Base-by-base conservation (phyloP, 2,888 invertebrate species). In the Podotricha telesiphe region DNA sequence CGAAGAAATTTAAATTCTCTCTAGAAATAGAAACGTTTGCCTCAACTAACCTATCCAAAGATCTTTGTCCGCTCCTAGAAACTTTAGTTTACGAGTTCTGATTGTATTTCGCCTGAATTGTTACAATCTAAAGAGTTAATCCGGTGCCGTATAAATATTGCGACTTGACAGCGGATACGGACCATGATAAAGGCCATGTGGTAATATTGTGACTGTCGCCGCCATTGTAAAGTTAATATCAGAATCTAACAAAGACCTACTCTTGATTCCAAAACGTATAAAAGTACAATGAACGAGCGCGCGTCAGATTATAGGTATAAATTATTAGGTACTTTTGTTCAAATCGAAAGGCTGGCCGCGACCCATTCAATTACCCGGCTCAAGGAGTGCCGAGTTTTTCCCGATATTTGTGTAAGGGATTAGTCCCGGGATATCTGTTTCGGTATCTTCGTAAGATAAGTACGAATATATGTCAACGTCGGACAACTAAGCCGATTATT, bases 391-490 rank as follows among this genome's bases (percentile, higher is more conserved):
- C 86, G 89, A 87, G 89, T 86, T 90, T 91, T 91, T 91, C 88
- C 89, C 89, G 91, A 89, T 90, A 90, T 91, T 91, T 91, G 91
- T 89, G 88, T 88, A 85, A 88, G 87, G 91, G 91, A 93, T 93
- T 93, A 93, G 91, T 86, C 77, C 81, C 42, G 88, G 86, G 86
- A 87, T 92, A 93, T 91, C 92, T 90, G 87, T 89, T 89, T 87
- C 88, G 92, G 92, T 92, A 93, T 92, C 93, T 92, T 82, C 87
- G 90, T 88, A 87, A 90, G 92, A 92, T 93, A 93, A 93, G 91
- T 92, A 91, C 89, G 91, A 90, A 91, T 91, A 93, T 93, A 91
- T 91, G 93, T 93, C 93, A 93, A 93, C 93, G 93, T 93, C 92
- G 88, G 88, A 88, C 89, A 88, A 82, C 88, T 92, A 93, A 92